Percentiles rank a stretch among this genome's conserved stretches.
These are phyloP conservation scores for Gymnothorax reevesii DNA, from an alignment of 2,797 vertebrate genomes.

Conservation along the genomic window DNA sequence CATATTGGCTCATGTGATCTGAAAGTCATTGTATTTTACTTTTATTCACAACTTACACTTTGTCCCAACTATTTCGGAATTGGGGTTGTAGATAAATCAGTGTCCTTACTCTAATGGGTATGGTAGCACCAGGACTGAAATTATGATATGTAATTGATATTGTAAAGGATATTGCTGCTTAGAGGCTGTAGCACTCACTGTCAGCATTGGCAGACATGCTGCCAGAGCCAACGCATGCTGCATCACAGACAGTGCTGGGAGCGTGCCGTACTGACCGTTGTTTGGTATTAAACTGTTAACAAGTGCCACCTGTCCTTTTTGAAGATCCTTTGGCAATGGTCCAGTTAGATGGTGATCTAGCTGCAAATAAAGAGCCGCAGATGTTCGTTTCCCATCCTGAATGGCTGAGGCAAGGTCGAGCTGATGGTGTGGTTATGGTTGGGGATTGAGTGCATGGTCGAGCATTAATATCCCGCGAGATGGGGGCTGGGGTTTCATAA, in stretches of 20 bases:
- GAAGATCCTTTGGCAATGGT: not conserved
- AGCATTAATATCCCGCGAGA: slow-evolving; percentile 5
- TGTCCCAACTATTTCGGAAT: too few relatives aligned
- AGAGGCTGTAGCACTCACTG: not conserved
- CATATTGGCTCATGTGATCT: too few relatives aligned
- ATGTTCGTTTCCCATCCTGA: slow-evolving; percentile 18
- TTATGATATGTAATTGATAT: not conserved
- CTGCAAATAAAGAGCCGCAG: not conserved
- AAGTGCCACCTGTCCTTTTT: not conserved
- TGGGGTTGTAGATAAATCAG: not conserved
- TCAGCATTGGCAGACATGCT: not conserved
- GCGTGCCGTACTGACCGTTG: not conserved
- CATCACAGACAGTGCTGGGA: slow-evolving; percentile 2
- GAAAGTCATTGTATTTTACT: too few relatives aligned
- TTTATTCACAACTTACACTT: too few relatives aligned
- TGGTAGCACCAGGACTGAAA: not conserved
- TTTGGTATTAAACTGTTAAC: not conserved
- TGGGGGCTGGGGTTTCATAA: not conserved
- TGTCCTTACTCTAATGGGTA: not conserved
- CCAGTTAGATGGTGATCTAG: not conserved
- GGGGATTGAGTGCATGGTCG: not conserved
- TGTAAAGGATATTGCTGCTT: not conserved
- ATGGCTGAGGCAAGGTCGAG: not conserved
- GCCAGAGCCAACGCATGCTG: not conserved
- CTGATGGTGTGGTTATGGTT: not conserved